These are phyloP conservation scores for Burhinus bistriatus DNA, from an alignment of 2,113 vertebrate genomes.

Conservation along the genomic window DNA sequence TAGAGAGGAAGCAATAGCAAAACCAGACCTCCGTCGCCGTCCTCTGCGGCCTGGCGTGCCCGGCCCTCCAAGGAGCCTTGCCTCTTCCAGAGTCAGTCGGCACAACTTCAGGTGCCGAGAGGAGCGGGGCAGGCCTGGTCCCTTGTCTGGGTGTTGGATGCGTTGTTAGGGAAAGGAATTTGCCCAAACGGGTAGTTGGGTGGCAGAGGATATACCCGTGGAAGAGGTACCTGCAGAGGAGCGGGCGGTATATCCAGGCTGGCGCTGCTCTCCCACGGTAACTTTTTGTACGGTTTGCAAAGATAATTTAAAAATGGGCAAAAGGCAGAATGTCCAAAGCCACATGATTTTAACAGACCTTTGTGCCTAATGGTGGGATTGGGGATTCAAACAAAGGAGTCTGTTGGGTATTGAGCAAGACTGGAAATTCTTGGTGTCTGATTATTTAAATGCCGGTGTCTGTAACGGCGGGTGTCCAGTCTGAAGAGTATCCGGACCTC, in stretches of 20 bases:
- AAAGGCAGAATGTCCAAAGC: neutral
- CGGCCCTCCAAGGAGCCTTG: neutral
- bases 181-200: neutral
- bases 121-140: rapidly evolving
- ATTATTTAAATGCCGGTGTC: neutral
- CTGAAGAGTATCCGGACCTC: neutral
- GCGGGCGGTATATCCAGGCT: neutral
- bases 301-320: neutral
- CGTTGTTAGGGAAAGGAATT: neutral
- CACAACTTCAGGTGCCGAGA: neutral
- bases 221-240: neutral
- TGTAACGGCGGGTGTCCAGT: neutral
- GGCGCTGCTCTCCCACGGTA: neutral
- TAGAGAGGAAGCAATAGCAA: too few species aligned
- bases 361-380: neutral
- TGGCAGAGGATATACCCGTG: neutral
- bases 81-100: neutral
- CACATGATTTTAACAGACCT: neutral
- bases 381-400: neutral
- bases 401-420: neutral
- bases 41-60: too few species aligned
- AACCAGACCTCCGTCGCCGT: too few species aligned
- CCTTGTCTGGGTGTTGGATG: neutral
- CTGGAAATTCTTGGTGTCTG: neutral
- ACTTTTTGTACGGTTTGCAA: neutral